These are phyloP conservation scores for Percina caprodes DNA, from an alignment of 2,113 vertebrate species.

Conservation along the genomic window DNA sequence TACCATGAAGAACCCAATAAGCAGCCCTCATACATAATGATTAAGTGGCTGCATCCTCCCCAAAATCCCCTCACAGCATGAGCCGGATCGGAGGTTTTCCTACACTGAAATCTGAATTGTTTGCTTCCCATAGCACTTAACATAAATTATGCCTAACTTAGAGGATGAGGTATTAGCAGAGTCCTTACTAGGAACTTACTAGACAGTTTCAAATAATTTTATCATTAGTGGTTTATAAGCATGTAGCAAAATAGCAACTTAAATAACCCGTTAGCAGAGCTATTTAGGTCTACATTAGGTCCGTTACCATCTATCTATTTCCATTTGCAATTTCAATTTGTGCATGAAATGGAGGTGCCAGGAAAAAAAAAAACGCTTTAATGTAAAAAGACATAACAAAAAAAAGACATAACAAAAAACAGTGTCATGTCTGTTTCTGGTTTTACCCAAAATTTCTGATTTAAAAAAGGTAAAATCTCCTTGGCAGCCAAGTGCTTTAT, in stretches of 20 bases:
- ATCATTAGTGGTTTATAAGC: background rate
- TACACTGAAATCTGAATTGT: slow-evolving; percentile 16
- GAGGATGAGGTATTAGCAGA: background rate
- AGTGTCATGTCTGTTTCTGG: too few species aligned
- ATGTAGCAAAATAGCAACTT: background rate
- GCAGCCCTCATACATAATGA: slow-evolving; percentile 36
- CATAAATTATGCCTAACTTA: slow-evolving; percentile 20
- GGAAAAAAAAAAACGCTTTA: background rate
- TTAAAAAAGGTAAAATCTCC: too few species aligned
- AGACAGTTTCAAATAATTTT: background rate
- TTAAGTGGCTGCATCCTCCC: slow-evolving; percentile 33
- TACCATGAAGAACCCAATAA: background rate
- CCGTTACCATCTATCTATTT: background rate
- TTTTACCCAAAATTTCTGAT: too few species aligned
- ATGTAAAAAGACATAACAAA: too few species aligned
- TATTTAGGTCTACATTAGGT: background rate
- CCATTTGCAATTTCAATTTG: background rate
- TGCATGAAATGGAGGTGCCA: background rate
- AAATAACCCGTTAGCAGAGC: background rate
- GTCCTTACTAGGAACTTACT: background rate
- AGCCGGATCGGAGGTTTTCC: slow-evolving; percentile 24
- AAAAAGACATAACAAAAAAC: too few species aligned
- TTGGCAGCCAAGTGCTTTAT: too few species aligned
- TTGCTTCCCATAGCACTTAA: slow-evolving; percentile 6
- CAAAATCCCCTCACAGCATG: slow-evolving; percentile 52